Conservation (phyloP, 2,113 vertebrate species). For the Pteropus alecto region DNA sequence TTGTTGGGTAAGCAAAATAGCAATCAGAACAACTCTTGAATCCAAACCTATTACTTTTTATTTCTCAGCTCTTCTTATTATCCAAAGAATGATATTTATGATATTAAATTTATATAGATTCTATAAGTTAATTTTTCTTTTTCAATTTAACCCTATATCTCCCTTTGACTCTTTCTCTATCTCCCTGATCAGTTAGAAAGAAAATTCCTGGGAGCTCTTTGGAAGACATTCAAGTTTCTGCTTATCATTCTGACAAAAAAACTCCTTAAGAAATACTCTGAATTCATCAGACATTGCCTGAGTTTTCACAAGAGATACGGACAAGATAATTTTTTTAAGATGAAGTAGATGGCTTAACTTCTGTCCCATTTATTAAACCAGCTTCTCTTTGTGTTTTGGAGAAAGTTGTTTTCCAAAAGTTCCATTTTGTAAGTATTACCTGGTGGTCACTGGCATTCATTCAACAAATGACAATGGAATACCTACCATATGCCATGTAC, state of each 20-base stretch:
- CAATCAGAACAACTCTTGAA: not conserved
- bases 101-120: not conserved
- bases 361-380: not conserved
- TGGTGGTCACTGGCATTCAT: not conserved
- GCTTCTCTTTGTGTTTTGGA: not conserved
- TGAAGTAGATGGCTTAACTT: not conserved
- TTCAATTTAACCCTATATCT: not conserved
- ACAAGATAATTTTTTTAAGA: not conserved
- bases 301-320: not conserved
- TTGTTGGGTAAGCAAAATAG: not conserved
- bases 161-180: not conserved
- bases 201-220: not conserved
- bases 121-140: not conserved
- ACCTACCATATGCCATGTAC: accelerated
- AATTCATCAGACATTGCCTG: not conserved
- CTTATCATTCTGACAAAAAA: not conserved
- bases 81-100: not conserved
- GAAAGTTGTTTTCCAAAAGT: not conserved
- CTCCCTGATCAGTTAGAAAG: not conserved
- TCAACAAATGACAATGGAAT: not conserved
- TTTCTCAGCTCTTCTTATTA: not conserved
- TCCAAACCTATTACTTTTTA: not conserved
- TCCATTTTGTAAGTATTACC: not conserved
- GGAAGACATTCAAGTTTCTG: not conserved
- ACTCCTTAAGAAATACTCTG: not conserved